Evolutionary conservation across 2,797 vertebrate species (phyloP), one percentile per base, ranked within the genome.

Genomic region (Anabacerthia variegaticeps): DNA sequence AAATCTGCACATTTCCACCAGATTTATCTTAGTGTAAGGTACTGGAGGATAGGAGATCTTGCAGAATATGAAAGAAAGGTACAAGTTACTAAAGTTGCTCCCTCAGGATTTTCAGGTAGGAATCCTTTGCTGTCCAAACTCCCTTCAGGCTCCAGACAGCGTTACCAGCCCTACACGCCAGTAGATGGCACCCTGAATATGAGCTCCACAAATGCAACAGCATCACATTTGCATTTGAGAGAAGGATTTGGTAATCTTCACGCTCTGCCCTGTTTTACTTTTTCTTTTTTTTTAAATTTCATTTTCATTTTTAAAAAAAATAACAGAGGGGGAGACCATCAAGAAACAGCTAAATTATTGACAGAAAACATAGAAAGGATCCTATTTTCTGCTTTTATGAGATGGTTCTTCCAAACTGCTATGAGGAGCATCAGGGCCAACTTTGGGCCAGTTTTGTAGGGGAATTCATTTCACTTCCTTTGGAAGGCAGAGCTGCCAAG

Each of bases 181-280:
- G 96, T 92, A 96, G 95, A 94, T 97, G 94, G 94, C 96, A 95
- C 69, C 94, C 91, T 96, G 79, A 93, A 96, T 94, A 90, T 96
- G 85, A 94, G 94, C 95, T 91, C 93, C 43, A 71, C 44, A 32
- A 85, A 71, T 0, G 2, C n/a, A 74, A 46, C 4, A 0, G 39
- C 2, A 1, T 14, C 4, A 28, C 39, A 36, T 49, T 66, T 12
- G 3, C 51, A 19, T 54, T 75, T 71, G 77, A 52, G 46, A n/a
- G 32, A 56, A 58, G 58, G 39, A 34, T 58, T 75, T 81, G 34
- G 24, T 62, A 72, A 34, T 13, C 32, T 37, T 69, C 62, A 19
- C 3, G 4, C 21, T 23, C 32, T 66, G 27, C 18, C 14, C 13
- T 66, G 11, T 2, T 9, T 32, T 23, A 6, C 15, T 10, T 44